Evolutionary conservation across 2,797 vertebrate genomes (phyloP).

Genomic region (Rhinichthys osculus): DNA sequence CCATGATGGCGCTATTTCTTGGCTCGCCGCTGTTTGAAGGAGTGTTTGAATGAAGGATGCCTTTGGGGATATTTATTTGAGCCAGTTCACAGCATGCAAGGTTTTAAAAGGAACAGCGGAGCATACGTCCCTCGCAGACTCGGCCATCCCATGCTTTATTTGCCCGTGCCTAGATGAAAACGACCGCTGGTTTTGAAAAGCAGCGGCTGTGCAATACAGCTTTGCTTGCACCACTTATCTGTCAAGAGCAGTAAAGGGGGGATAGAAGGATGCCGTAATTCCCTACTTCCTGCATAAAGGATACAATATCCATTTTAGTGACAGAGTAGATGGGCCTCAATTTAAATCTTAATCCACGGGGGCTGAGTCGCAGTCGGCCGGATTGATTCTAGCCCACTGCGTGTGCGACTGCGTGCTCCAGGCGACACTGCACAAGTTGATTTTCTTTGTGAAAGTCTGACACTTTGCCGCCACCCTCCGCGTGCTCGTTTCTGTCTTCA

Average conservation of each 20-base stretch:
- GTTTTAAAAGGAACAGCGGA: slow-evolving; percentile 52
- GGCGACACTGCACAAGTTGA: slow-evolving; percentile 50
- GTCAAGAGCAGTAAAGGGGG: slow-evolving; percentile 52
- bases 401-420: slow-evolving; percentile 34
- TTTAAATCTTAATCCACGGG: slow-evolving; percentile 65
- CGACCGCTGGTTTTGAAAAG: slow-evolving; percentile 49
- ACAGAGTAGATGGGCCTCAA: slow-evolving; percentile 63
- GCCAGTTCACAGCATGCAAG: slow-evolving; percentile 49
- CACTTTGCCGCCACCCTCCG: slow-evolving; percentile 52
- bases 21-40: slow-evolving; percentile 42
- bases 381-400: slow-evolving; percentile 59
- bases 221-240: slow-evolving; percentile 62
- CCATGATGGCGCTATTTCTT: slow-evolving; percentile 32
- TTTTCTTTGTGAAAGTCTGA: slow-evolving; percentile 61
- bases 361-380: slow-evolving; percentile 57
- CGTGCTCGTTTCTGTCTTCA: slow-evolving; percentile 11
- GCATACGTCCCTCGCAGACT: slow-evolving; percentile 36
- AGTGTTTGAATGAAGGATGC: slow-evolving; percentile 46
- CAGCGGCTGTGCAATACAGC: slow-evolving; percentile 33
- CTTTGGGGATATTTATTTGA: slow-evolving; percentile 59
- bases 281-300: slow-evolving; percentile 60
- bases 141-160: slow-evolving; percentile 44
- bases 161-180: slow-evolving; percentile 51
- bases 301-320: slow-evolving; percentile 66
- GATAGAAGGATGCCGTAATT: slow-evolving; percentile 48